Conservation (phyloP, 2,113 vertebrate species). For the Dipodomys spectabilis region DNA sequence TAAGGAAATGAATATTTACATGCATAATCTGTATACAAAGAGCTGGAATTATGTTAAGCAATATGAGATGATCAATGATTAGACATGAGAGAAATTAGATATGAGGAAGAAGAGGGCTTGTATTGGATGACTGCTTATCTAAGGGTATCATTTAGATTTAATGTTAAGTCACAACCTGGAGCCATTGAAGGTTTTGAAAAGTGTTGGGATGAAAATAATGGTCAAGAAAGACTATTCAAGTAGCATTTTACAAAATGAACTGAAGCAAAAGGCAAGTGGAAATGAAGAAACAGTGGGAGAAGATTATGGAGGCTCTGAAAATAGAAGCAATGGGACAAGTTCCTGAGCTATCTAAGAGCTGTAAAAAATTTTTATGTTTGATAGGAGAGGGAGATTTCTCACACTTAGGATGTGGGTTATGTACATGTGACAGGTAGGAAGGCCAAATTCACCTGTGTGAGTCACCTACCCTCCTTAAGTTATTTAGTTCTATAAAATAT, state of each 20-base stretch:
- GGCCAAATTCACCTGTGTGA: neutral
- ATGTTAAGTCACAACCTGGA: constrained; percentile 16
- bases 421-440: neutral
- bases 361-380: neutral
- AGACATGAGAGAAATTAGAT: constrained; percentile 27
- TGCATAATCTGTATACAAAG: constrained; percentile 2
- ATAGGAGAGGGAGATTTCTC: neutral
- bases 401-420: neutral
- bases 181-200: neutral
- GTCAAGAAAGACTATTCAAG: constrained; percentile 36
- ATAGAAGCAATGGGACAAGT: neutral
- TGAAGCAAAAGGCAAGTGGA: constrained; percentile 26
- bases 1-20: neutral
- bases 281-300: constrained; percentile 1
- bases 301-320: constrained; percentile 31
- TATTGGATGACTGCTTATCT: constrained; percentile 25
- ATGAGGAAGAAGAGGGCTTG: constrained; percentile 4
- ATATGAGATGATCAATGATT: constrained; percentile 20
- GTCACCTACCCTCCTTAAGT: neutral
- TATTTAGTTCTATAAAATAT: constrained; percentile 48
- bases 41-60: constrained; percentile 31
- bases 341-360: neutral
- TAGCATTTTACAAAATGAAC: constrained; percentile 6
- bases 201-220: neutral
- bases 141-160: constrained; percentile 55